Percentiles rank a stretch among this genome's conserved stretches.
phyloP scores from a whole-genome alignment of 2,797 vertebrate genomes.

The Hephaestus fuliginosus region DNA sequence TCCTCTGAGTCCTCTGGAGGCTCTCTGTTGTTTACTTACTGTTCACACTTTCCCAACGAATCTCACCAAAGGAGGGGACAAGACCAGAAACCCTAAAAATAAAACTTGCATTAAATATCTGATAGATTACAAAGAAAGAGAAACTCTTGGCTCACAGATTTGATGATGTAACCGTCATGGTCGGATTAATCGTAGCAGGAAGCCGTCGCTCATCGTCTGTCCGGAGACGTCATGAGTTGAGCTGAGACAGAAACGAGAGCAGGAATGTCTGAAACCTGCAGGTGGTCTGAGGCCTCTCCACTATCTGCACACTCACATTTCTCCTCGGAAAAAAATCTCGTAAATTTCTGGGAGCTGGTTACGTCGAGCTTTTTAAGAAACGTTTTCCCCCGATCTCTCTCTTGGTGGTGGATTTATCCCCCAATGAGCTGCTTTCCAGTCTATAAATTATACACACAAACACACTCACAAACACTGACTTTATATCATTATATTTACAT shows the following conservation, averaged over 20 bases:
- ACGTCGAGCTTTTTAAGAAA: not conserved
- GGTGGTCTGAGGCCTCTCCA: conserved; percentile 43
- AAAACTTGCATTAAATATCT: not conserved
- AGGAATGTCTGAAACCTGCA: conserved; percentile 46
- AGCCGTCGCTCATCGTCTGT: conserved; percentile 3
- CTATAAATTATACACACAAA: conserved; percentile 23
- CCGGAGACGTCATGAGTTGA: not conserved
- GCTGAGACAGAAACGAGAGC: not conserved
- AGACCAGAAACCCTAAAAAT: not conserved
- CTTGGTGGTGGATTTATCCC: conserved; percentile 27
- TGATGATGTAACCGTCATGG: conserved; percentile 19
- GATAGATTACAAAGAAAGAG: conserved; percentile 6
- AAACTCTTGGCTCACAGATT: conserved; percentile 13
- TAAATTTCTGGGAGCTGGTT: conserved; percentile 29
- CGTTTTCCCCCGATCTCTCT: conserved; percentile 12
- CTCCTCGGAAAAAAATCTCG: conserved; percentile 33
- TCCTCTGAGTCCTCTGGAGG: no score
- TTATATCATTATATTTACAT: no score
- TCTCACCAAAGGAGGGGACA: no score
- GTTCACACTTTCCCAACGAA: no score
- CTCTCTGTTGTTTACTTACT: no score
- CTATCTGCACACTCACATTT: conserved; percentile 27
- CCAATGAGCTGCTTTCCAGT: conserved; percentile 38
- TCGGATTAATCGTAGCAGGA: not conserved
- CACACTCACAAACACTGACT: not conserved